A percentile compares a stretch with the other conserved stretches of the same genome.
phyloP scores from a whole-genome alignment of 2,113 vertebrate genomes.

The Lophochroa leadbeateri region DNA sequence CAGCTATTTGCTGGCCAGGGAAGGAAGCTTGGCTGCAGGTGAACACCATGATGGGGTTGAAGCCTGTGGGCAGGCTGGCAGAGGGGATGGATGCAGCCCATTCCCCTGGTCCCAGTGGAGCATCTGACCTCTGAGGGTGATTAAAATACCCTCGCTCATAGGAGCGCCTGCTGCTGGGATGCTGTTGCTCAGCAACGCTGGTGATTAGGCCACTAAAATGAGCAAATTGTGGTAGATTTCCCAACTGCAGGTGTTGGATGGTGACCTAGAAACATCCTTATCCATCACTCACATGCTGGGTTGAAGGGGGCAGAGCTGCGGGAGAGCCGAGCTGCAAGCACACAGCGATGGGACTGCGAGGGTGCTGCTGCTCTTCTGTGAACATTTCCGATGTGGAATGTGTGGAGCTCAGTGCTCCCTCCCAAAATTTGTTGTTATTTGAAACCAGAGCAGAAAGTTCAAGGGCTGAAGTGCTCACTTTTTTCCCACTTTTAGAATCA shows the following conservation, averaged over 20 bases:
- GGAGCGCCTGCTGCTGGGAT: fast-evolving
- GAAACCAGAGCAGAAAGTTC: neutral
- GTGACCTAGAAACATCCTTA: neutral
- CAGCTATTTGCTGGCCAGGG: neutral
- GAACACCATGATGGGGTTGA: neutral
- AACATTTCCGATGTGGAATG: neutral
- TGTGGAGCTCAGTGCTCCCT: neutral
- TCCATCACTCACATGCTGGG: neutral
- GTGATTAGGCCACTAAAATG: neutral
- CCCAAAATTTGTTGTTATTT: neutral
- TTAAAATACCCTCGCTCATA: neutral
- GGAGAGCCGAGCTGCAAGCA: fast-evolving
- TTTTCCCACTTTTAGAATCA: neutral
- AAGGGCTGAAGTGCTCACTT: neutral
- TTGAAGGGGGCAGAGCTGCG: neutral
- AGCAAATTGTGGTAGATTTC: neutral
- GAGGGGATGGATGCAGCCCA: neutral
- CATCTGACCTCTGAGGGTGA: neutral
- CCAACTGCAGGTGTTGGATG: neutral
- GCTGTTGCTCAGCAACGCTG: neutral
- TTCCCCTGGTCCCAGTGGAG: neutral
- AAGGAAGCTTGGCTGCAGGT: neutral
- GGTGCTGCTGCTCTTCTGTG: neutral
- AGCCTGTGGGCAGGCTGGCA: neutral
- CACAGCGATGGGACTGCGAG: fast-evolving